Evolutionary conservation across 2,888 invertebrate species (phyloP).

Genomic region (Scaptomyza reducta): DNA sequence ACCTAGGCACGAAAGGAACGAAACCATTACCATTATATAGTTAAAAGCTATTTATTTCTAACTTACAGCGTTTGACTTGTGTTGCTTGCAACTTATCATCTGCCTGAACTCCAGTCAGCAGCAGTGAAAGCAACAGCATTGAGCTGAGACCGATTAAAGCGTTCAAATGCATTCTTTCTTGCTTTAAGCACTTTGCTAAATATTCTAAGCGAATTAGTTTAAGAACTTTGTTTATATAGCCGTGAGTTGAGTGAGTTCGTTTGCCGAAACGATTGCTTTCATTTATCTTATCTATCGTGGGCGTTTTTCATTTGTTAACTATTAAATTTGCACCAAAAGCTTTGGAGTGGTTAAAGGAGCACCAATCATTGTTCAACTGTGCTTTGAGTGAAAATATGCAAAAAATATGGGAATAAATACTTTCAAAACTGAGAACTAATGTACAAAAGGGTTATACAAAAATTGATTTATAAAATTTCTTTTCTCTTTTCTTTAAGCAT

Average conservation of each 20-base stretch:
- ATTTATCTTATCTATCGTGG: slow-evolving; percentile 39
- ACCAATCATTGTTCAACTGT: slow-evolving; percentile 13
- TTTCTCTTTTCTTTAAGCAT: too few relatives aligned
- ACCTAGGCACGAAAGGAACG: slow-evolving; percentile 52
- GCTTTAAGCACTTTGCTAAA: slow-evolving; percentile 26
- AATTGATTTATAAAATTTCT: too few relatives aligned
- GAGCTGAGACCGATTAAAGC: slow-evolving; percentile 35
- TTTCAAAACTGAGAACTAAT: too few relatives aligned
- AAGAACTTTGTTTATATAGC: slow-evolving; percentile 46
- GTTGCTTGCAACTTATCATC: slow-evolving; percentile 51
- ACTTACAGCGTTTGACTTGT: slow-evolving; percentile 72
- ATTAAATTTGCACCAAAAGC: neutral
- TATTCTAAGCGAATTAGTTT: slow-evolving; percentile 20
- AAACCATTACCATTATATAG: neutral
- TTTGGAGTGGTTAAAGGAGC: slow-evolving; percentile 4
- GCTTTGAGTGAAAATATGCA: neutral
- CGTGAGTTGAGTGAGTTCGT: slow-evolving; percentile 18
- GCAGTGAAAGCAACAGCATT: slow-evolving; percentile 27
- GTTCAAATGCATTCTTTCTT: slow-evolving; percentile 49
- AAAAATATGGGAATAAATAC: neutral
- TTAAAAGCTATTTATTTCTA: neutral
- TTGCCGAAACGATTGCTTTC: neutral
- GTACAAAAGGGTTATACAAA: too few relatives aligned
- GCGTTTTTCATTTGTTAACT: slow-evolving; percentile 33
- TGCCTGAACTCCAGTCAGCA: slow-evolving; percentile 13